Base-by-base conservation (phyloP, 2,888 invertebrate species). In the Lepeophtheirus nordmannii region DNA sequence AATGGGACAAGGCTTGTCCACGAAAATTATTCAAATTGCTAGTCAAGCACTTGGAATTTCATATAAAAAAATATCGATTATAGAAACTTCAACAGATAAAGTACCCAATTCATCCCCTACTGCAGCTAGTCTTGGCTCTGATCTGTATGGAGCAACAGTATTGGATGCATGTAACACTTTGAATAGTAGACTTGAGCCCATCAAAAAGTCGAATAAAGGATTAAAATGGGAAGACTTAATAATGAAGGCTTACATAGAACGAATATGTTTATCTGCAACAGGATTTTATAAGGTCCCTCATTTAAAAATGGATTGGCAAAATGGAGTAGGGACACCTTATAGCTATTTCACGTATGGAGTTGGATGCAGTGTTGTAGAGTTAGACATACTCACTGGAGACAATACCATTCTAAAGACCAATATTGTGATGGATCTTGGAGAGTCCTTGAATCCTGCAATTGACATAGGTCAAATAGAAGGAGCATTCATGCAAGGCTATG, bases 391-490 rank as follows among this genome's bases (percentile, higher is more conserved):
- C 1, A 93, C 92, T 30, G 94, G 94, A 10, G 93, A 94, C 73
- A 92, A 94, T 76, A 84, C 85, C 82, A 85, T 93, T 1, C 75
- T 90, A 40, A 81, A 86, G 72, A 87, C 89, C 0, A 92, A 96
- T 72, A 93, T 96, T 71, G 92, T 96, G 0, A 94, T 96, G 94
- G 96, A 96, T 78, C 81, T 96, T 70, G 94, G 94, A 0, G 85
- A 88, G 71, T 93, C 93, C 76, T 77, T 96, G 66, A 96, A 96
- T 77, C 96, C 96, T 5, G 93, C 94, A 1, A 90, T 96, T 69
- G 96, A 96, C 72, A 87, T 96, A 71, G 96, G 94, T 0, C 94
- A 96, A 79, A 39, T 96, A 22, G 94, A 96, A 78, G 96, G 96
- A 7, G 94, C 82, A 0, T 96, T 92, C 72, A 81, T 90, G 73